Evolutionary conservation across 2,888 invertebrate genomes (phyloP), one percentile per base, ranked within the genome.

Genomic region (Bimastos eiseni): DNA sequence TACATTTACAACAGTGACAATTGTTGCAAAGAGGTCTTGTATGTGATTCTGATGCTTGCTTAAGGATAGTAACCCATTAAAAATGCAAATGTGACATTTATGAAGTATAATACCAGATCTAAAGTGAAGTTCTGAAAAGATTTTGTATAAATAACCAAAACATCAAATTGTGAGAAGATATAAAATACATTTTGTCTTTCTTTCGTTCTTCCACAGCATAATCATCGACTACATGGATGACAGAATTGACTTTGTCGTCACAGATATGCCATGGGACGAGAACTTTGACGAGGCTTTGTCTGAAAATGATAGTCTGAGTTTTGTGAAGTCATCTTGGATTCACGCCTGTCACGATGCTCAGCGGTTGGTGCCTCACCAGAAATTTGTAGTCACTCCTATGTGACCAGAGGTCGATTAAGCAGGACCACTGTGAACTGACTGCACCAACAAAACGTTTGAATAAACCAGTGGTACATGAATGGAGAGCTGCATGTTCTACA

Each of bases 241-340:
- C 86, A 93, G 93, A 90, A 95, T 95, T 19, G 93, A 94, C 90
- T 95, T 93, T 93, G 95, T 95, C 33, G 92, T 95, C 33, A 95
- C 95, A 15, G 92, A 94, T 30, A 92, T 93, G n/a, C 92, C 92
- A 83, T 95, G 95, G 95, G 95, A 95, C 93, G 93, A 94, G 30
- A 94, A 95, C 91, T 95, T 95, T 94, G 95, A 95, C 92, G 94
- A 95, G 95, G 95, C 95, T 5, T 91, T 94, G 90, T 91, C 93
- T 21, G 94, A 95, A 90, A 94, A 95, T 92, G 93, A 94, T 6
- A 93, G 93, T 33, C 92, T 95, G 86, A 92, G 94, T 70, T 95
- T 96, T 94, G 95, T 96, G 91, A 95, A 95, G 91, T 96, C 96
- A 33, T 96, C 96, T 91, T 97, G 97, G 97, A 95, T 97, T 92